Percentiles rank a stretch among this genome's conserved stretches.
Evolutionary conservation across 2,113 vertebrate genomes (phyloP).

Genomic region (Podarcis muralis): DNA sequence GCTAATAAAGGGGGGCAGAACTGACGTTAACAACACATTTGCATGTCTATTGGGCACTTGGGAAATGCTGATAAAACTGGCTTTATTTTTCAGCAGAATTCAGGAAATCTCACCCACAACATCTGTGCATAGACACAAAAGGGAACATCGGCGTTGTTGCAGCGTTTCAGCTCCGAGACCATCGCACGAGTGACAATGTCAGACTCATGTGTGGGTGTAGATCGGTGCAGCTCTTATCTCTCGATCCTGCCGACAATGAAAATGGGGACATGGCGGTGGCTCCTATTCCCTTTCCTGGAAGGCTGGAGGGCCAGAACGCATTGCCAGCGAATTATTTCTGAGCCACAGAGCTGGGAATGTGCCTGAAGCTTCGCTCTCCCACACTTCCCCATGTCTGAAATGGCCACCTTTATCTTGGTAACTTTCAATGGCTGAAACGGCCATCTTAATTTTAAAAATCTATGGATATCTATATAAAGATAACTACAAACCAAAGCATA

Average conservation of each 20-base stretch:
- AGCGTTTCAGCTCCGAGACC: constrained; percentile 22
- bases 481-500: too few relatives aligned
- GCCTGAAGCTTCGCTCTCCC: background rate
- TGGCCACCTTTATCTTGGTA: background rate
- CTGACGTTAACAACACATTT: constrained; percentile 52
- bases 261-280: background rate
- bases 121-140: constrained; percentile 61
- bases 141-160: constrained; percentile 27
- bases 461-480: too few relatives aligned
- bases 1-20: constrained; percentile 27
- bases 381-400: background rate
- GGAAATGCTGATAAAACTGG: constrained; percentile 64
- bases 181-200: background rate
- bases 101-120: constrained; percentile 66
- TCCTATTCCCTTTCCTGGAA: background rate
- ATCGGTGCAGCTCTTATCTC: background rate
- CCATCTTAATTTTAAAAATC: background rate
- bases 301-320: background rate
- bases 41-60: constrained; percentile 71
- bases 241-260: background rate
- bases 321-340: constrained; percentile 16
- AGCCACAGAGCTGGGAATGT: constrained; percentile 9
- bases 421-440: background rate
- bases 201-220: background rate
- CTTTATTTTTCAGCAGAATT: constrained; percentile 62